A percentile compares a stretch with the other conserved stretches of the same genome.
Evolutionary conservation across 2,888 invertebrate genomes (phyloP).

Genomic region (Phrixothrix hirtus): DNA sequence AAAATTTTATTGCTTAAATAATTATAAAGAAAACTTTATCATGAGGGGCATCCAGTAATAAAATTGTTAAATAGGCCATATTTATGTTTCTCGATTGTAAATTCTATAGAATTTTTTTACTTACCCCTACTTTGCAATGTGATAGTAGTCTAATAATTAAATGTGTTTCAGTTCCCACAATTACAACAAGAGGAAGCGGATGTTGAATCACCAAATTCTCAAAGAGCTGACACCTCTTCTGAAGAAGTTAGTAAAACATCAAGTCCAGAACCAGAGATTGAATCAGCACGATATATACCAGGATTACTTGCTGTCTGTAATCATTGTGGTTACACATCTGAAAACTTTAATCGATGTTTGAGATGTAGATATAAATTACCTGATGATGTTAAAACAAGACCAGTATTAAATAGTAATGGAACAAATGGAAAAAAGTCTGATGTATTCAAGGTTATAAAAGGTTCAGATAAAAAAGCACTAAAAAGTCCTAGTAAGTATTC

Average conservation of each 20-base stretch:
- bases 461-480: conserved; percentile 15
- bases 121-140: too few species aligned
- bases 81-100: too few species aligned
- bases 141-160: too few species aligned
- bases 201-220: conserved; percentile 12
- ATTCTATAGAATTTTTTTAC: too few species aligned
- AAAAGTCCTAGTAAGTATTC: conserved; percentile 14
- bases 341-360: conserved; percentile 79
- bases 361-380: conserved; percentile 72
- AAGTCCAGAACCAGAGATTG: conserved; percentile 60
- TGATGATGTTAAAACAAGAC: conserved; percentile 67
- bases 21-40: too few species aligned
- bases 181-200: conserved; percentile 14
- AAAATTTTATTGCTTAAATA: too few species aligned
- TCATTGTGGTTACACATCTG: conserved; percentile 77
- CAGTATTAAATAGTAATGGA: conserved; percentile 54
- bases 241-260: conserved; percentile 1
- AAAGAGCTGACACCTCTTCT: conserved; percentile 5
- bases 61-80: too few species aligned
- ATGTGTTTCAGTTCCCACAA: too few species aligned
- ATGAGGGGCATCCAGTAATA: too few species aligned
- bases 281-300: conserved; percentile 64
- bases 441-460: conserved; percentile 4
- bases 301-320: conserved; percentile 80
- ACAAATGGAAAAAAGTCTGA: conserved; percentile 53